Percentiles rank a stretch among this genome's conserved stretches.
phyloP scores from a whole-genome alignment of 2,888 invertebrate genomes.

The Drosophila neotestacea region DNA sequence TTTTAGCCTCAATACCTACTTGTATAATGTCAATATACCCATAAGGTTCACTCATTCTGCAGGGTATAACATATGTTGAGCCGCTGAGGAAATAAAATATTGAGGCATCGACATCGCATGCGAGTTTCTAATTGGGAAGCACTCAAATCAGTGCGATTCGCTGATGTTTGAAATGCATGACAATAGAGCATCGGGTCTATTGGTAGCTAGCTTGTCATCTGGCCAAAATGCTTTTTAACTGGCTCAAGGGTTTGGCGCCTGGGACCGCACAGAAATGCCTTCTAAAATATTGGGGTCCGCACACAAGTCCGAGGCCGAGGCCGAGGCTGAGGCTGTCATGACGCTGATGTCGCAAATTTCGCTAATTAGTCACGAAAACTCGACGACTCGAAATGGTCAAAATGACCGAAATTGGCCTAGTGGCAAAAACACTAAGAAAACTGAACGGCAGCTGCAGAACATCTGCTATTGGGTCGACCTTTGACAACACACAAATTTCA shows the following conservation, averaged over 20 bases:
- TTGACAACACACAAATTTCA: slow-evolving; percentile 12
- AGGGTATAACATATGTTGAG: slow-evolving; percentile 17
- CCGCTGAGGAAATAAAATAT: slow-evolving; percentile 12
- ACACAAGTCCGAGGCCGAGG: slow-evolving; percentile 16
- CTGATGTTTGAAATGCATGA: slow-evolving; percentile 53
- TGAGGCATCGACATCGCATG: slow-evolving; percentile 56
- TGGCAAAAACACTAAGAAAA: slow-evolving; percentile 28
- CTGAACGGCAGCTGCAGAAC: slow-evolving; percentile 35
- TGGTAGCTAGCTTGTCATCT: slow-evolving; percentile 11
- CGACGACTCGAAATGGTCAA: slow-evolving; percentile 64
- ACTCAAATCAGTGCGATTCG: slow-evolving; percentile 71
- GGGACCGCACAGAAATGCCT: slow-evolving; percentile 19
- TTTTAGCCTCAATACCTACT: neutral
- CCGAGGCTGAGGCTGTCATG: slow-evolving; percentile 19
- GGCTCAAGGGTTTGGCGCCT: slow-evolving; percentile 41
- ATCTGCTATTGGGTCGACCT: slow-evolving; percentile 40
- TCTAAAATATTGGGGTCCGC: slow-evolving; percentile 17
- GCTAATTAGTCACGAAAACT: slow-evolving; percentile 75
- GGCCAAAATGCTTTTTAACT: slow-evolving; percentile 21
- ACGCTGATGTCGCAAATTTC: slow-evolving; percentile 62
- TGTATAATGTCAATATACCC: neutral
- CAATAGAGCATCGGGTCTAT: slow-evolving; percentile 38
- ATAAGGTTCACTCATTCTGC: neutral
- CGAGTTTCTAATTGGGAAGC: slow-evolving; percentile 68
- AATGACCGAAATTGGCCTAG: slow-evolving; percentile 59